Evolutionary conservation across 92 coral and sea anemone species (phyloP), one percentile per base, ranked within the genome.

Genomic region (Porites evermanni): DNA sequence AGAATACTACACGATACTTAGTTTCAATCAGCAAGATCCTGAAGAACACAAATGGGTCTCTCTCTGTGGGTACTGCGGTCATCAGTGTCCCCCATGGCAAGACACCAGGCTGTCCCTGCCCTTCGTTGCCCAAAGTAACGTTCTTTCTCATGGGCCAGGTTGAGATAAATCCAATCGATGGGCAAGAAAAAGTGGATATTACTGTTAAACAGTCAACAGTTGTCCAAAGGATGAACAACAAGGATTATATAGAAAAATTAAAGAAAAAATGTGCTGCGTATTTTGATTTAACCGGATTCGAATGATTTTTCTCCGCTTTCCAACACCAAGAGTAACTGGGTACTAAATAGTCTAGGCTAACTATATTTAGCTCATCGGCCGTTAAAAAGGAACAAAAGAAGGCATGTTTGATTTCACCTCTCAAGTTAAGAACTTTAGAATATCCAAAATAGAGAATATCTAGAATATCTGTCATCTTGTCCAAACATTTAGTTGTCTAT

Each of bases 61-160:
- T 88, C 10, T 23, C 82, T 26, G 72, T 21, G 78, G 90, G 94
- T 12, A 58, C 53, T 5, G 70, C 79, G 13, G 75, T 91, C 21
- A 1, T 93, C 44, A 93, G 91, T 67, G 77, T 93, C 24, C 91
- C 92, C n/a, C 88, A 93, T 84, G 29, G 47, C 4, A 63, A 79
- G 38, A 75, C 87, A 12, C 73, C 60, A 23, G 71, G 53, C 9
- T 93, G 96, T 69, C 71, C 92, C 80, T 93, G 96, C 64, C 87
- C 93, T n/a, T 65, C 85, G 56, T 67, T 93, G 9, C 92, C 92
- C 53, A 77, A 71, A 56, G 64, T 85, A 69, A 81, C 54, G 21
- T 91, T 93, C 67, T 23, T 93, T 52, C 59, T 93, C 67, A 70
- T 93, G 86, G 96, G 96, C 18, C 26, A 53, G 6, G 51, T 72